Conservation (phyloP, 1,140 invertebrate genomes). For the Penaeus chinensis region DNA sequence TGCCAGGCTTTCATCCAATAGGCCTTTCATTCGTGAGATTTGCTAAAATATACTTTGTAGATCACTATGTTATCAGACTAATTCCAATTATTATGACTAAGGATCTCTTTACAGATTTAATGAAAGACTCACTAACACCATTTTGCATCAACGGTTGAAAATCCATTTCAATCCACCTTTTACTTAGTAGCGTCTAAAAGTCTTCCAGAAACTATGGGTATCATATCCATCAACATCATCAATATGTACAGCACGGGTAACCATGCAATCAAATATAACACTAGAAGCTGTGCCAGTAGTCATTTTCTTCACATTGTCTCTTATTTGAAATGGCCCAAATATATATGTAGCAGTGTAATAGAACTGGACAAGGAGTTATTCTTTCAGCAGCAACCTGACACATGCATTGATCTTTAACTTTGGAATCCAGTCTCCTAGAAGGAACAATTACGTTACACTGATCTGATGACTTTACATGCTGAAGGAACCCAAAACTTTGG, state of each 20-base stretch:
- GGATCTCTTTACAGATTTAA: too few relatives aligned
- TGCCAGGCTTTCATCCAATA: too few relatives aligned
- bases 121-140: too few relatives aligned
- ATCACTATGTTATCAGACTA: too few relatives aligned
- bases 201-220: too few relatives aligned
- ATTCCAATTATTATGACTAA: too few relatives aligned
- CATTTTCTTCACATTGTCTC: not conserved
- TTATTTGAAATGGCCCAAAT: not conserved
- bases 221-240: not conserved
- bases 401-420: constrained; percentile 6
- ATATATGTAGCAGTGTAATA: not conserved
- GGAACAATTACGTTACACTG: not conserved
- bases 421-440: not conserved
- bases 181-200: too few relatives aligned
- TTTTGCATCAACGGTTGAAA: too few relatives aligned
- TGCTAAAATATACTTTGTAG: too few relatives aligned
- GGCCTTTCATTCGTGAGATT: too few relatives aligned
- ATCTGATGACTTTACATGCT: constrained; percentile 4
- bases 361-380: not conserved
- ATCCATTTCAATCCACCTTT: too few relatives aligned
- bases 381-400: constrained; percentile 1
- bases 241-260: not conserved
- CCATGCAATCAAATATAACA: not conserved
- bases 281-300: not conserved
- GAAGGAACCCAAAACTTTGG: constrained; percentile 3